Percentiles rank a stretch among this genome's conserved stretches.
Evolutionary conservation across 2,797 vertebrate genomes (phyloP).

Genomic region (Hafferia zeledoni): DNA sequence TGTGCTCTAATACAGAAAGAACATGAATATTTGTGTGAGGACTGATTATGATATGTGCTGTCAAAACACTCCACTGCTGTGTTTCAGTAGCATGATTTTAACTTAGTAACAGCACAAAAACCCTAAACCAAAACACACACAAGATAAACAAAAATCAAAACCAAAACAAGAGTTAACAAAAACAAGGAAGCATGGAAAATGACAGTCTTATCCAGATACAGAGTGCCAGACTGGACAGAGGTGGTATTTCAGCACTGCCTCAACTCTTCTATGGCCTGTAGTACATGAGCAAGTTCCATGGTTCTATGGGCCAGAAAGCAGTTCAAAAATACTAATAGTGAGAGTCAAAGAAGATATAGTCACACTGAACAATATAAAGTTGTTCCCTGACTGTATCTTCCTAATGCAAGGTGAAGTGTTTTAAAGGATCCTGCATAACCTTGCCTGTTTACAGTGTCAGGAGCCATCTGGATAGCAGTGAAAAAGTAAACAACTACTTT

Average conservation of each 20-base stretch:
- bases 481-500: not conserved
- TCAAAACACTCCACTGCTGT: not conserved
- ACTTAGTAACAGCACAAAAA: not conserved
- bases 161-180: not conserved
- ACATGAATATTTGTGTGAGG: not conserved
- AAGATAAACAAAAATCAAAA: not conserved
- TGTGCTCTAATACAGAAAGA: not conserved
- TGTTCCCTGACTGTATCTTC: not conserved
- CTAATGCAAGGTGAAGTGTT: not conserved
- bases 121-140: not conserved
- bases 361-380: not conserved
- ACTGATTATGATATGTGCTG: not conserved
- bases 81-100: not conserved
- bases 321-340: not conserved
- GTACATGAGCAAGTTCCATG: not conserved
- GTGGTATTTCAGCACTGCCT: not conserved
- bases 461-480: not conserved
- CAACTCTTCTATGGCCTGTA: not conserved
- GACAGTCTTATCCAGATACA: not conserved
- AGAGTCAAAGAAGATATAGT: not conserved
- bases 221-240: not conserved
- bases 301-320: not conserved
- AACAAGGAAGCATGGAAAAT: not conserved
- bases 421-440: not conserved
- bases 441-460: not conserved